A percentile compares a stretch with the other conserved stretches of the same genome.
These are phyloP conservation scores for Malurus splendens DNA, from an alignment of 2,797 vertebrate species.

Conservation along the genomic window DNA sequence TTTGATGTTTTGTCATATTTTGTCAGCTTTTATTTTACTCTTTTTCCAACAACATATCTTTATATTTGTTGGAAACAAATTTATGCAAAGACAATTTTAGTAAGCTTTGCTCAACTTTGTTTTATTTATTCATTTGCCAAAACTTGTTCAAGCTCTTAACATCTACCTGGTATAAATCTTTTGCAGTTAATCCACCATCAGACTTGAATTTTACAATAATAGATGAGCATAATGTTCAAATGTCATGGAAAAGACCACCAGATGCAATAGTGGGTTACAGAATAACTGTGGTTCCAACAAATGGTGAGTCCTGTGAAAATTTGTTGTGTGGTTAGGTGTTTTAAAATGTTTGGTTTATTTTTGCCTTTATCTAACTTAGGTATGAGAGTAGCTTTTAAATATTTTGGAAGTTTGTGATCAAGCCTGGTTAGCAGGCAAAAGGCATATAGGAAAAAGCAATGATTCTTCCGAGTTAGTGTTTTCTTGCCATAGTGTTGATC, in stretches of 20 bases:
- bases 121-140: conserved; percentile 49
- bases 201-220: conserved; percentile 96
- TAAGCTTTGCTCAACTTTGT: conserved; percentile 69
- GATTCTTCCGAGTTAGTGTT: not conserved
- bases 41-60: conserved; percentile 91
- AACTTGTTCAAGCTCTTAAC: conserved; percentile 42
- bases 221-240: conserved; percentile 91
- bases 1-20: conserved; percentile 79
- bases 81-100: conserved; percentile 83
- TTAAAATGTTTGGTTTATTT: not conserved
- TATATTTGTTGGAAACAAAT: conserved; percentile 90
- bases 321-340: not conserved
- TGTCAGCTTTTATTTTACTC: conserved; percentile 76
- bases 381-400: not conserved
- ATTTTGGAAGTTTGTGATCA: not conserved
- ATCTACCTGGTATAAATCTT: conserved; percentile 59
- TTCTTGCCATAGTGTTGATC: not conserved
- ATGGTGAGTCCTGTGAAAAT: conserved; percentile 76
- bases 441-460: not conserved
- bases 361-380: not conserved
- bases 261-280: conserved; percentile 87
- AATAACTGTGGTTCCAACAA: conserved; percentile 84
- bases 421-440: not conserved
- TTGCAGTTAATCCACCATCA: conserved; percentile 88
- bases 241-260: conserved; percentile 84